A percentile compares a stretch with the other conserved stretches of the same genome.
phyloP scores from a whole-genome alignment of 2,113 vertebrate species.

The Corythaixoides concolor region DNA sequence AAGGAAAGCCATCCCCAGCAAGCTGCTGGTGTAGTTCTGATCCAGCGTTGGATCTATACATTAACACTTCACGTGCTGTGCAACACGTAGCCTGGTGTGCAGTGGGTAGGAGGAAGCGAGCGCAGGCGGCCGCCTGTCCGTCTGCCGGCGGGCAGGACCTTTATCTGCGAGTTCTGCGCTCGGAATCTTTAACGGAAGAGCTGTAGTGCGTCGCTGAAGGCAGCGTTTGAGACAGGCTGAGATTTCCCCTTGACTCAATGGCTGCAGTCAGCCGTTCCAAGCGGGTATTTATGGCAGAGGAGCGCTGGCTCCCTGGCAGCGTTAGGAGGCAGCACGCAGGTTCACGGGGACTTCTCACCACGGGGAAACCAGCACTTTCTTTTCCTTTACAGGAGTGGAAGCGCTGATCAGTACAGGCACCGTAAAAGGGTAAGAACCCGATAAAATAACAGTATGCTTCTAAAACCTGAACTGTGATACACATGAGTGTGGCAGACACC shows the following conservation, averaged over 20 bases:
- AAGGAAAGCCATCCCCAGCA: neutral
- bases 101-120: accelerated
- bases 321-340: neutral
- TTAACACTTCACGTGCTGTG: neutral
- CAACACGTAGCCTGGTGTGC: no score
- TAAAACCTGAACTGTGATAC: neutral
- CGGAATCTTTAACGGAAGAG: neutral
- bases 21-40: neutral
- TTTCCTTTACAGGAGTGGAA: neutral
- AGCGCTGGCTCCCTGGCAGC: neutral
- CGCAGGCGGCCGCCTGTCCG: neutral
- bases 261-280: neutral
- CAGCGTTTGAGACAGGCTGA: neutral
- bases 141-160: neutral
- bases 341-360: neutral
- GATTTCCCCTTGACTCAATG: neutral
- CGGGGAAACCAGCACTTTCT: neutral
- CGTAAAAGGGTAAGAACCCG: neutral
- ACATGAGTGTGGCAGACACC: neutral
- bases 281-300: neutral
- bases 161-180: neutral
- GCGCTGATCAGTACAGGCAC: neutral
- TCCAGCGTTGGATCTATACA: accelerated
- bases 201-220: neutral
- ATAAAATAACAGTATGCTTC: neutral